phyloP scores from a whole-genome alignment of 1,140 invertebrate genomes.

The Idris sp. region DNA sequence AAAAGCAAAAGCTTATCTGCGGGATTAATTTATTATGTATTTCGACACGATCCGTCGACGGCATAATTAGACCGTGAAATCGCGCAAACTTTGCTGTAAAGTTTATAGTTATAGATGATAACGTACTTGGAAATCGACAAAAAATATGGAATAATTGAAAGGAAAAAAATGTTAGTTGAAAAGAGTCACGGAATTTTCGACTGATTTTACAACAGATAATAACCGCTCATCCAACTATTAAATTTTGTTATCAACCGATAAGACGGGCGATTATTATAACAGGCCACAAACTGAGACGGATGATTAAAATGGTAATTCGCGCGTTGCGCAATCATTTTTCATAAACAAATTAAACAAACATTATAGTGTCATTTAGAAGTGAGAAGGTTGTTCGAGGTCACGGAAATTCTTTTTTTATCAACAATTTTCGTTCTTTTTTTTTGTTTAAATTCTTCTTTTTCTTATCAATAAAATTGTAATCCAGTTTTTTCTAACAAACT shows the following conservation, averaged over 20 bases:
- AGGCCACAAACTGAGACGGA: constrained; percentile 3
- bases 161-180: too few species aligned
- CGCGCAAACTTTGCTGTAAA: constrained; percentile 23
- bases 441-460: too few species aligned
- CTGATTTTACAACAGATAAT: too few species aligned
- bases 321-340: background rate
- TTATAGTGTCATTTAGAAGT: constrained; percentile 4
- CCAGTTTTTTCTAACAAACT: too few species aligned
- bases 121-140: too few species aligned
- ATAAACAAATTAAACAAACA: constrained; percentile 16
- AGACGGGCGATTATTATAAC: constrained; percentile 2
- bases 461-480: too few species aligned
- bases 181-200: too few species aligned
- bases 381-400: background rate
- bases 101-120: too few species aligned
- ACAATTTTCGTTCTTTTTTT: too few species aligned
- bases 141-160: too few species aligned
- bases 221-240: constrained; percentile 7
- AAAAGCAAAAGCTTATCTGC: too few species aligned
- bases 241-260: constrained; percentile 19
- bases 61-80: constrained; percentile 43
- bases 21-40: constrained; percentile 27
- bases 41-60: constrained; percentile 9
- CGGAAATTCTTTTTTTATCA: too few species aligned
- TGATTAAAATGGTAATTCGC: constrained; percentile 18